These are phyloP conservation scores for Ceyx cyanopectus DNA, from an alignment of 2,113 vertebrate genomes.

Conservation along the genomic window DNA sequence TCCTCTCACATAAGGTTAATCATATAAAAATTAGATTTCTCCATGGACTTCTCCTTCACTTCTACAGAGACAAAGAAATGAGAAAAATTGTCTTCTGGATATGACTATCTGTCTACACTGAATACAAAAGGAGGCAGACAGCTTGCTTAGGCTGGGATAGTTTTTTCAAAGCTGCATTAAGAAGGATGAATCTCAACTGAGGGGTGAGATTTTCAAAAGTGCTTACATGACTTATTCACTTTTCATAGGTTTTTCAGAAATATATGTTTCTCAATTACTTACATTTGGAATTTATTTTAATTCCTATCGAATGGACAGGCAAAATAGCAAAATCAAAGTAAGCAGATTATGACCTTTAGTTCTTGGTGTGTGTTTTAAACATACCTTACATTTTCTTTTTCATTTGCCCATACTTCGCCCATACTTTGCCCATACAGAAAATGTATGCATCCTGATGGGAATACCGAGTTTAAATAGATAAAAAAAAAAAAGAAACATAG, in stretches of 20 bases:
- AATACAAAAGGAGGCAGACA: background rate
- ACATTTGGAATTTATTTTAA: background rate
- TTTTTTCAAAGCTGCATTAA: background rate
- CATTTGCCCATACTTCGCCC: background rate
- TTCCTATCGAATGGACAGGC: background rate
- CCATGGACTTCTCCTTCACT: background rate
- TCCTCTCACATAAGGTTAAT: background rate
- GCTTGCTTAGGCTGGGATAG: background rate
- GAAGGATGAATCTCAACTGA: background rate
- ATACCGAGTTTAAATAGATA: background rate
- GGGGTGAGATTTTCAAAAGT: background rate
- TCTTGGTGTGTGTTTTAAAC: background rate
- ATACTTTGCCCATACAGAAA: background rate
- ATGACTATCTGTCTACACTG: accelerated
- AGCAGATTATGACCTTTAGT: background rate
- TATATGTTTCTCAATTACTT: background rate
- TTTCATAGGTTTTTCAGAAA: background rate
- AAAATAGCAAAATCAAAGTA: background rate
- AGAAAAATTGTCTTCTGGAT: background rate
- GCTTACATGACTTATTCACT: background rate
- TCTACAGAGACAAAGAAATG: background rate
- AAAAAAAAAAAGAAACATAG: background rate
- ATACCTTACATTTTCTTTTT: background rate
- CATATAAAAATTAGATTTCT: background rate
- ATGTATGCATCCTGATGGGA: background rate